Conservation (phyloP, 2,113 vertebrate genomes). For the Nibea albiflora region DNA sequence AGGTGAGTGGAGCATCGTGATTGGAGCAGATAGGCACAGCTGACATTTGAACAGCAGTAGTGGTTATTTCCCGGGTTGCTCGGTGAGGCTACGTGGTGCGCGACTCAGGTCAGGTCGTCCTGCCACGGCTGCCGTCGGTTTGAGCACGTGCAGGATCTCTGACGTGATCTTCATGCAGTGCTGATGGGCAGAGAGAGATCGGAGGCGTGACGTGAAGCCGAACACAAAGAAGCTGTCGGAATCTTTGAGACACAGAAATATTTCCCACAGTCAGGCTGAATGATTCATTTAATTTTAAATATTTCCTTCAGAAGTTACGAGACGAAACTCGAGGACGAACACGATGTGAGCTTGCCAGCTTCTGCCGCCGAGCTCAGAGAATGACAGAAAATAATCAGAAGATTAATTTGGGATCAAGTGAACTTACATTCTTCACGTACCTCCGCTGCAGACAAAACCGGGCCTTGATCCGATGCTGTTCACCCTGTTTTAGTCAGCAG, state of each 20-base stretch:
- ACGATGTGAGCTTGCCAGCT: not conserved
- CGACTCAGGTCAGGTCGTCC: not conserved
- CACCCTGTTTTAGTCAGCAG: not conserved
- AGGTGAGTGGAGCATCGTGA: not conserved
- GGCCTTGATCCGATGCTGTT: not conserved
- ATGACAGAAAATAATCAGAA: not conserved
- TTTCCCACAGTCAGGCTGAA: constrained; percentile 9
- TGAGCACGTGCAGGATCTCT: not conserved
- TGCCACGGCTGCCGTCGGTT: not conserved
- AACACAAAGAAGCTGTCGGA: not conserved
- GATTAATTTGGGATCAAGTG: not conserved
- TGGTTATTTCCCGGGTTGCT: not conserved
- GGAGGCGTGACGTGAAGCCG: not conserved
- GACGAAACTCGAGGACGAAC: constrained; percentile 2
- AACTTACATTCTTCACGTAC: not conserved
- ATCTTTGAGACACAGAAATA: no score
- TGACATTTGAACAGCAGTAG: not conserved
- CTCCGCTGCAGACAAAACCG: not conserved
- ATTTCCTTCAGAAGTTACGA: constrained; percentile 26
- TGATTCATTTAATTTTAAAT: constrained; percentile 7
- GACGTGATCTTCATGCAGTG: not conserved
- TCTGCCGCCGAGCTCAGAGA: not conserved
- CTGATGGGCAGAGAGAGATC: not conserved
- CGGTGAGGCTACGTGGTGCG: not conserved
- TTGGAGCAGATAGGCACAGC: no score